Base-by-base conservation (phyloP, 2,888 invertebrate genomes). In the Watsonalla binaria region DNA sequence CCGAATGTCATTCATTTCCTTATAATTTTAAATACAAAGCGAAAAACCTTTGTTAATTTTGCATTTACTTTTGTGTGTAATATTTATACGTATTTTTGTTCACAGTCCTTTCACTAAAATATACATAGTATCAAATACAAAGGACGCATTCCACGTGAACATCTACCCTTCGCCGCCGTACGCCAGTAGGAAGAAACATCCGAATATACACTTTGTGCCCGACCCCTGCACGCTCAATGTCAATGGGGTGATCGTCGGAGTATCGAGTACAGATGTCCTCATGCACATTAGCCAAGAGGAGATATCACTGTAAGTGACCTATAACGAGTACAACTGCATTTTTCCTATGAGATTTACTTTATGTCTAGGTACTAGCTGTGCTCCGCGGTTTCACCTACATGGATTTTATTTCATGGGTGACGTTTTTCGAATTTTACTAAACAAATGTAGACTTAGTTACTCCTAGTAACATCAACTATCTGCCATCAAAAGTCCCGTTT, bases 81-180 rank as follows among this genome's bases (percentile, higher is more conserved):
- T 5, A 24, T 54, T 13, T 34, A 34, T 64, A 4, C n/a, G n/a
- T n/a, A 24, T 24, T 24, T 24, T 48, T 57, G 6, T 59, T 90
- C 89, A 35, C 84, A 94, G 93, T 53, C 91, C 92, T n/a, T 81
- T 82, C 14, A 95, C 94, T 8, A 93, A 94, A 66, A 92, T 97
- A 47, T 92, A 96, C 51, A 77, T 98, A 54, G 93, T 97, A 15
- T 92, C 97, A 5, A 96, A 95, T 46, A 88, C 90, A 57, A 93
- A 94, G 68, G 98, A 98, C 76, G 93, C 93, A 0, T 95, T 96
- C 82, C 94, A 96, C 67, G 92, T 94, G 60, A 92, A 93, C 51
- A 93, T 97, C 0, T 98, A 94, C 81, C 98, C 98, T 5, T 97
- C 97, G 0, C 95, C 96, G 9, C 94, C 97, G 0, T 96, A 93